A percentile compares a stretch with the other conserved stretches of the same genome.
phyloP scores from a whole-genome alignment of 2,888 invertebrate species.

The Romanomermis culicivorax region DNA sequence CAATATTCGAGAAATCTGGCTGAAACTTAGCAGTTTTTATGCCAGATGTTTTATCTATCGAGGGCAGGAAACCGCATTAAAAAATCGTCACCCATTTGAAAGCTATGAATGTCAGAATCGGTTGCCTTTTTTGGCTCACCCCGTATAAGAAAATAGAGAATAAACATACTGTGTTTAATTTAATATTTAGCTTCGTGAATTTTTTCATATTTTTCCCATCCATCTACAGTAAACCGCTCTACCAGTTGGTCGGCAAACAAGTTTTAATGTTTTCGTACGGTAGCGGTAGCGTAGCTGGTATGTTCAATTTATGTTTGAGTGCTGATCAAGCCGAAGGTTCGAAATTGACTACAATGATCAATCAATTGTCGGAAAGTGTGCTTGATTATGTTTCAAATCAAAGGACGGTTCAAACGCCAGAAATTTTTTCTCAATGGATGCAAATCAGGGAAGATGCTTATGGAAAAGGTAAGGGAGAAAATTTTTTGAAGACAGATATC shows the following conservation, averaged over 20 bases:
- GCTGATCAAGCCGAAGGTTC: background rate
- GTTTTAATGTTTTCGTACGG: slow-evolving; percentile 88
- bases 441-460: background rate
- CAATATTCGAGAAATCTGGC: too few species aligned
- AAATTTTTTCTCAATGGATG: background rate
- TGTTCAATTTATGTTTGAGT: slow-evolving; percentile 15
- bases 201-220: background rate
- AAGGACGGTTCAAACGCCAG: background rate
- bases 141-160: too few species aligned
- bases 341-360: background rate
- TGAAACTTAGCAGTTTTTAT: too few species aligned
- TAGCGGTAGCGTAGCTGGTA: slow-evolving; percentile 54
- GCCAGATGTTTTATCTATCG: too few species aligned
- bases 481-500: too few species aligned
- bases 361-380: background rate
- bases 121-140: too few species aligned
- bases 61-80: too few species aligned
- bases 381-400: background rate
- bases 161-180: too few species aligned
- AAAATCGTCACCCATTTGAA: too few species aligned
- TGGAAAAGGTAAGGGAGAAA: slow-evolving; percentile 5
- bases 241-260: slow-evolving; percentile 50
- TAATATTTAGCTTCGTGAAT: slow-evolving; percentile 49
- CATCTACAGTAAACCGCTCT: slow-evolving; percentile 38
- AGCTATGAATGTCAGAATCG: too few species aligned